Evolutionary conservation across 2,113 vertebrate genomes (phyloP).

Genomic region (Trichechus manatus): DNA sequence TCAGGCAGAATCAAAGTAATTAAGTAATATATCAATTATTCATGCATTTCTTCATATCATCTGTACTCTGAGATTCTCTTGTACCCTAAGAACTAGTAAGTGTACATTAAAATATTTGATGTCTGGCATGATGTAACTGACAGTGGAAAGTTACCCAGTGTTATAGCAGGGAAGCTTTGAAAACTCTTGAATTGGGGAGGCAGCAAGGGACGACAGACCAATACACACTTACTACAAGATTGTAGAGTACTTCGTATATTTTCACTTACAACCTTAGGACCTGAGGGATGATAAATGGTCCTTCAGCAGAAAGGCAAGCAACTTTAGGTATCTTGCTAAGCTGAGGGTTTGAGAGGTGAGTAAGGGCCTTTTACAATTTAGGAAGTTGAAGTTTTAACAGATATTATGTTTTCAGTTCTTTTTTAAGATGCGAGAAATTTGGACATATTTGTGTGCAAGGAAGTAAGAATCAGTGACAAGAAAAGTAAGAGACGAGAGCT

Average conservation of each 20-base stretch:
- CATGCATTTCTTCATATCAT: background rate
- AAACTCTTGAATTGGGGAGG: background rate
- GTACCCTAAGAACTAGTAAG: background rate
- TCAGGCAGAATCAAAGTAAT: background rate
- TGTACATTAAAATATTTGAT: conserved; percentile 14
- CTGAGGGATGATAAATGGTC: background rate
- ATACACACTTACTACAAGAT: background rate
- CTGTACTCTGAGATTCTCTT: background rate
- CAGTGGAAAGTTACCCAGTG: background rate
- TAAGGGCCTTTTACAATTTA: background rate
- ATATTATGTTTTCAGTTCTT: background rate
- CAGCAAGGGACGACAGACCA: background rate
- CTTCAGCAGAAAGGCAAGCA: background rate
- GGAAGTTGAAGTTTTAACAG: background rate
- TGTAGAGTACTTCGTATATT: background rate
- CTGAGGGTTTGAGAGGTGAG: background rate
- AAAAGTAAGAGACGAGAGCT: background rate
- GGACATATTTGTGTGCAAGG: background rate
- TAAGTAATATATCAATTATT: conserved; percentile 12
- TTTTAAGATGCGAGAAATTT: background rate
- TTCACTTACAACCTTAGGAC: background rate
- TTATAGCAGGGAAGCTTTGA: background rate
- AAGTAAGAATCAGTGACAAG: background rate
- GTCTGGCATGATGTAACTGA: background rate
- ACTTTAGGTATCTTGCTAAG: background rate